These are phyloP conservation scores for Palloptera scutellata DNA, from an alignment of 2,888 invertebrate genomes.

Conservation along the genomic window DNA sequence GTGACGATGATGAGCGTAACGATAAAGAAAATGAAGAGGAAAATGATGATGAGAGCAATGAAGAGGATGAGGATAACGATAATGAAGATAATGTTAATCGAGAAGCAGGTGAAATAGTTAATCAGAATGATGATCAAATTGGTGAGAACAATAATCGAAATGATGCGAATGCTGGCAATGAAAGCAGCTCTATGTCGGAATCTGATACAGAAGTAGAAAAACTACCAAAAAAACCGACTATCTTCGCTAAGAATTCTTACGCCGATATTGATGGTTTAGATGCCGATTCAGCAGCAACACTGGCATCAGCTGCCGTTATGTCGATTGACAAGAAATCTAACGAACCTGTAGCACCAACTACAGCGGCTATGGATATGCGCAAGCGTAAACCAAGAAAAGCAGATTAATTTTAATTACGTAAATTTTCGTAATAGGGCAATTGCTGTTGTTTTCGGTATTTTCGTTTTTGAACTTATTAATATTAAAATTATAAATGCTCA, in stretches of 20 bases:
- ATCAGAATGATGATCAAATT: too few species aligned
- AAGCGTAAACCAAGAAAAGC: constrained; percentile 79
- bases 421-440: too few species aligned
- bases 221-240: constrained; percentile 24
- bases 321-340: too few species aligned
- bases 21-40: constrained; percentile 38
- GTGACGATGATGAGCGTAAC: constrained; percentile 20
- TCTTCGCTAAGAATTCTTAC: too few species aligned
- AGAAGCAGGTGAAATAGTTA: too few species aligned
- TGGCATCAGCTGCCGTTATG: background rate
- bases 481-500: constrained; percentile 13
- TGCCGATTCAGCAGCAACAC: constrained; percentile 5
- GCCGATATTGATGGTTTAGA: too few species aligned
- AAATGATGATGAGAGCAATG: constrained; percentile 31
- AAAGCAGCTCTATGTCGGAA: background rate
- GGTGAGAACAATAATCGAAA: too few species aligned
- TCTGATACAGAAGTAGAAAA: constrained; percentile 25
- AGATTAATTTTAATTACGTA: constrained; percentile 66
- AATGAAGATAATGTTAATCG: constrained; percentile 39
- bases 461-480: constrained; percentile 2
- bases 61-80: constrained; percentile 22
- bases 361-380: constrained; percentile 65
- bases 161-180: too few species aligned
- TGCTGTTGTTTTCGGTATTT: too few species aligned
- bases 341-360: constrained; percentile 22